A percentile compares a stretch with the other conserved stretches of the same genome.
phyloP scores from a whole-genome alignment of 2,113 vertebrate species.

The Lamprologus tigripictilis region DNA sequence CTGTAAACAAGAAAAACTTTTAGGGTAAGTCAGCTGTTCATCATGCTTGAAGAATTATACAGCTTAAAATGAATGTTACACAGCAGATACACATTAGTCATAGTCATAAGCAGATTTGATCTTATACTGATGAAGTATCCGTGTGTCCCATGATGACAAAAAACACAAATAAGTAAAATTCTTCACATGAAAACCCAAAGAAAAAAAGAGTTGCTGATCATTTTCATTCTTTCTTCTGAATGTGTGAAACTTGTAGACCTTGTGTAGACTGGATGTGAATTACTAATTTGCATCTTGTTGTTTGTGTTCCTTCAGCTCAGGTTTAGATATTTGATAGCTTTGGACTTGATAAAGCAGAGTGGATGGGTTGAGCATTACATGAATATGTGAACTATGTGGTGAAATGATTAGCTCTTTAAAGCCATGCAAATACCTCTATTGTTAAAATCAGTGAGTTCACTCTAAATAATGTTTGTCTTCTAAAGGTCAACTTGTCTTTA shows the following conservation, averaged over 20 bases:
- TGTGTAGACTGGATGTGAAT: background rate
- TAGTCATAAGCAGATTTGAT: background rate
- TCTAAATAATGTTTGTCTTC: background rate
- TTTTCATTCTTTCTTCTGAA: background rate
- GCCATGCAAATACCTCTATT: background rate
- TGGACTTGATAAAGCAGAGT: background rate
- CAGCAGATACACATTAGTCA: background rate
- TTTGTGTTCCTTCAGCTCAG: background rate
- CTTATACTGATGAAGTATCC: background rate
- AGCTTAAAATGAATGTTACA: background rate
- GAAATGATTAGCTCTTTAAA: conserved; percentile 14
- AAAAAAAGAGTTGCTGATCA: background rate
- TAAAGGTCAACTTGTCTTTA: background rate
- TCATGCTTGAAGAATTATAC: background rate
- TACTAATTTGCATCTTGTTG: background rate
- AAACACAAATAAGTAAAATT: background rate
- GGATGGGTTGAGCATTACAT: background rate
- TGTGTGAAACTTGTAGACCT: background rate
- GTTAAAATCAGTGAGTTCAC: background rate
- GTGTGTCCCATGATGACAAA: background rate
- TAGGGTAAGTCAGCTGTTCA: background rate
- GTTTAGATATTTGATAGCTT: background rate
- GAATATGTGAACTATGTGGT: background rate
- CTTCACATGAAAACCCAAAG: background rate
- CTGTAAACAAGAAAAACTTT: background rate